phyloP scores from a whole-genome alignment of 2,797 vertebrate genomes.

The Harpagifer antarcticus region DNA sequence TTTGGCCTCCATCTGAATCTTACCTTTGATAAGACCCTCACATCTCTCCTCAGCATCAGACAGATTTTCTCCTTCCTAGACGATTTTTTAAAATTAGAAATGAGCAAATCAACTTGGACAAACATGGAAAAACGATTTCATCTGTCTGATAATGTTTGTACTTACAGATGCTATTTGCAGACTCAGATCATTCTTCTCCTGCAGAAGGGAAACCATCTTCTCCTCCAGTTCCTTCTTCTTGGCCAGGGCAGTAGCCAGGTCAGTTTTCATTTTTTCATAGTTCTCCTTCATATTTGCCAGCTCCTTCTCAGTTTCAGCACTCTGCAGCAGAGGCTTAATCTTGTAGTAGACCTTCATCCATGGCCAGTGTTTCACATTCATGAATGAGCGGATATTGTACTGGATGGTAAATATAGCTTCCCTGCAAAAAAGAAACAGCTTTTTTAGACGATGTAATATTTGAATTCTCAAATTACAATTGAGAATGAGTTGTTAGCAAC shows the following conservation, averaged over 20 bases:
- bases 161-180: slow-evolving; percentile 91
- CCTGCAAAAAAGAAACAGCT: slow-evolving; percentile 59
- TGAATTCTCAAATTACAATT: too few species aligned
- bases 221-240: slow-evolving; percentile 91
- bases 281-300: slow-evolving; percentile 90
- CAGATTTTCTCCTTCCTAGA: slow-evolving; percentile 88
- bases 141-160: background rate
- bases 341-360: slow-evolving; percentile 97
- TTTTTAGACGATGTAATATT: too few species aligned
- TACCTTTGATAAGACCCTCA: slow-evolving; percentile 92
- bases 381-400: slow-evolving; percentile 91
- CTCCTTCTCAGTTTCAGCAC: slow-evolving; percentile 92
- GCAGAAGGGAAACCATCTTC: slow-evolving; percentile 89
- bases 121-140: background rate
- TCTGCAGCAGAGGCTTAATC: slow-evolving; percentile 92
- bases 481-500: background rate
- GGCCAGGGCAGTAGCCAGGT: slow-evolving; percentile 86
- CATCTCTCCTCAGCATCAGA: slow-evolving; percentile 91
- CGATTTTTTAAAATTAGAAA: background rate
- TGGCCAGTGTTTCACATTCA: slow-evolving; percentile 93
- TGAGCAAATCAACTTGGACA: background rate
- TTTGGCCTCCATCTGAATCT: slow-evolving; percentile 91
- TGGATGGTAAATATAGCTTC: slow-evolving; percentile 90
- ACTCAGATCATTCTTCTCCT: slow-evolving; percentile 92
- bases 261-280: slow-evolving; percentile 80